Conservation (phyloP, 2,113 vertebrate species). For the Scartelaos histophorus region DNA sequence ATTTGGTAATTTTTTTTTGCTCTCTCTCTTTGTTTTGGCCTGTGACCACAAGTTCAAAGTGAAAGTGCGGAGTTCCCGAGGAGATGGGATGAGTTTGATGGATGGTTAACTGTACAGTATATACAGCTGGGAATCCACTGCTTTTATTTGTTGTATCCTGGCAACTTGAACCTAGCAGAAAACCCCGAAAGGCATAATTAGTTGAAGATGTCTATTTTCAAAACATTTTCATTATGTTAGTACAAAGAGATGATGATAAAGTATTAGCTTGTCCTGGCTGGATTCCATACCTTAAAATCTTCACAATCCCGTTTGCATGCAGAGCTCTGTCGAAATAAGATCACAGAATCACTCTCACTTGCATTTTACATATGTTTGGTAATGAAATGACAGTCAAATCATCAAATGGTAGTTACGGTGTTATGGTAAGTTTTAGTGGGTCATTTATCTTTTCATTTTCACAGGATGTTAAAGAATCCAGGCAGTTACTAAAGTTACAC, state of each 20-base stretch:
- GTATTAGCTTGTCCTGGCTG: neutral
- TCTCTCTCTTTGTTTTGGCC: conserved; percentile 40
- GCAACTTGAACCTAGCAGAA: conserved; percentile 48
- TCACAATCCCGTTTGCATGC: conserved; percentile 20
- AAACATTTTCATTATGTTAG: conserved; percentile 52
- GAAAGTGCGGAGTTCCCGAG: conserved; percentile 30
- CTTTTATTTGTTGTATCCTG: conserved; percentile 40
- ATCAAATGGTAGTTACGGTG: conserved; percentile 70
- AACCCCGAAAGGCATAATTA: conserved; percentile 53
- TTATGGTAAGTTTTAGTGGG: conserved; percentile 78
- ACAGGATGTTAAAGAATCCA: conserved; percentile 66
- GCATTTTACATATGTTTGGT: conserved; percentile 14
- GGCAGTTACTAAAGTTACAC: conserved; percentile 66
- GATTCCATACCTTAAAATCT: conserved; percentile 11
- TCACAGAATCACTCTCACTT: conserved; percentile 38
- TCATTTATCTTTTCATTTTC: conserved; percentile 67
- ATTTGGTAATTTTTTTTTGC: conserved; percentile 27
- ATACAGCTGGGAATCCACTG: conserved; percentile 53
- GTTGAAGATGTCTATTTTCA: conserved; percentile 54
- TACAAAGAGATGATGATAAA: conserved; percentile 1
- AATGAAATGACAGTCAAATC: conserved; percentile 61
- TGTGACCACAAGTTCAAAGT: conserved; percentile 45
- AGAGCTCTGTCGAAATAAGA: conserved; percentile 21
- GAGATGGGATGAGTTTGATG: conserved; percentile 44
- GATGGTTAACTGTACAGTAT: conserved; percentile 49